These are phyloP conservation scores for Oryctolagus cuniculus DNA, from an alignment of 2,113 vertebrate genomes.

Conservation along the genomic window mOryCun1.1 NC_091445.1:30164001-30164500, in stretches of 20 bases:
- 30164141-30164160: constrained; percentile 80
- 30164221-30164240: constrained; percentile 77
- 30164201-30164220: constrained; percentile 76
- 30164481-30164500: constrained; percentile 2
- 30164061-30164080: constrained; percentile 57
- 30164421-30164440: background rate
- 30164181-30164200: constrained; percentile 81
- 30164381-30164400: background rate
- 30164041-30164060: constrained; percentile 18
- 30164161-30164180: constrained; percentile 55
- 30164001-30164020: constrained; percentile 6
- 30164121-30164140: background rate
- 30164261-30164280: constrained; percentile 35
- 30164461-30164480: background rate
- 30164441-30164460: background rate
- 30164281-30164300: background rate
- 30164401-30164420: background rate
- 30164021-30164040: constrained; percentile 58
- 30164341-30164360: background rate
- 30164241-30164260: constrained; percentile 77
- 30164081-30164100: constrained; percentile 2
- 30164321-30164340: constrained; percentile 50
- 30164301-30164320: constrained; percentile 13
- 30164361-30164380: background rate
- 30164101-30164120: constrained; percentile 35